A percentile compares a stretch with the other conserved stretches of the same genome.
Evolutionary conservation across 2,888 invertebrate species (phyloP).

Genomic region (Cheiracanthium punctorium): DNA sequence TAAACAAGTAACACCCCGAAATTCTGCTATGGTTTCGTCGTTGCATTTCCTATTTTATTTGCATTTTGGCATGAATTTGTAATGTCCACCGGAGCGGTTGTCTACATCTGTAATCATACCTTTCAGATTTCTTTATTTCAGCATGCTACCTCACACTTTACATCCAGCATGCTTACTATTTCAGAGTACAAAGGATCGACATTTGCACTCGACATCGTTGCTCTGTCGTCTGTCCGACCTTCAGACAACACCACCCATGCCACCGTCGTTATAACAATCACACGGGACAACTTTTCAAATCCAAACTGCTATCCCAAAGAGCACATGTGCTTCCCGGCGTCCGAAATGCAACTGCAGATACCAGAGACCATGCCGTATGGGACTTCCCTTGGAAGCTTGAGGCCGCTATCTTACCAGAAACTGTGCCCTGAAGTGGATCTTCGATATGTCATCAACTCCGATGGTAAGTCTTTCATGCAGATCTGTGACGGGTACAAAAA

Average conservation of each 20-base stretch:
- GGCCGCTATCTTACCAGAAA: conserved; percentile 26
- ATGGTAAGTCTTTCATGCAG: conserved; percentile 42
- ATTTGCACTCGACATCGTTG: conserved; percentile 44
- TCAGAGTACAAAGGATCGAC: conserved; percentile 46
- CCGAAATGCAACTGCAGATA: conserved; percentile 32
- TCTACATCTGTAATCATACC: no score
- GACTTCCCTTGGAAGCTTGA: conserved; percentile 25
- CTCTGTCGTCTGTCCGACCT: neutral
- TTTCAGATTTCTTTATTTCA: no score
- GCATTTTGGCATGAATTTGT: no score
- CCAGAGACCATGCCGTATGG: conserved; percentile 24
- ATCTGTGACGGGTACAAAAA: no score
- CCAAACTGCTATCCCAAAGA: conserved; percentile 34
- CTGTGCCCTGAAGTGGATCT: conserved; percentile 25
- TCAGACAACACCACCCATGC: conserved; percentile 17
- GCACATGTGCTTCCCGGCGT: conserved; percentile 37
- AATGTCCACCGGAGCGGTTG: no score
- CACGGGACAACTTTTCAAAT: conserved; percentile 22
- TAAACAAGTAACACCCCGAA: no score
- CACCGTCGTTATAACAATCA: conserved; percentile 30
- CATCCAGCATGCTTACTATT: no score
- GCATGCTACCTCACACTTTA: no score
- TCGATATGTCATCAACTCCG: conserved; percentile 3
- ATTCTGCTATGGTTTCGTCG: no score
- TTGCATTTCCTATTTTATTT: no score